Percentiles rank a stretch among this genome's conserved stretches.
These are phyloP conservation scores for Alosa alosa DNA, from an alignment of 2,113 vertebrate genomes.

Conservation along the genomic window DNA sequence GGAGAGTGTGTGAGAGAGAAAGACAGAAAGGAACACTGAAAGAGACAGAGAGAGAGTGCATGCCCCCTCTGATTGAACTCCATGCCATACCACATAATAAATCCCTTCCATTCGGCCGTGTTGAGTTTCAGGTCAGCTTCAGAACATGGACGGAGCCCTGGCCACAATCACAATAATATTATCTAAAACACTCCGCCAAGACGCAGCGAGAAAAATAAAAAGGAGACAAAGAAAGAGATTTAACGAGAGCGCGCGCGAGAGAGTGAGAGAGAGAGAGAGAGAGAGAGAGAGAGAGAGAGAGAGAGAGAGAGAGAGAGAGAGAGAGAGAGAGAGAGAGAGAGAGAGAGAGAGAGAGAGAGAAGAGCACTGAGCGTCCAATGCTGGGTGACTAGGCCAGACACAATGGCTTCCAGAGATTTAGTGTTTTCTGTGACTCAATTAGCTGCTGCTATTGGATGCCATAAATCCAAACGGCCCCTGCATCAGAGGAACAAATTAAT, in stretches of 20 bases:
- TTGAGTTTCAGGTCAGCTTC: constrained; percentile 4
- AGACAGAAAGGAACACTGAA: not conserved
- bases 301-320: not conserved
- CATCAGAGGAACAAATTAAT: not conserved
- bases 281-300: not conserved
- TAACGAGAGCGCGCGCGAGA: not conserved
- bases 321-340: not conserved
- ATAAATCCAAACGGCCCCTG: constrained; percentile 5
- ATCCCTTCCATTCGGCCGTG: not conserved
- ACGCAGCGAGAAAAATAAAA: not conserved
- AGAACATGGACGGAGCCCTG: constrained; percentile 4
- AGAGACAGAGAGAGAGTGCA: not conserved
- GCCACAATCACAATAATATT: constrained; percentile 5
- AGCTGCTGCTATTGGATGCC: not conserved
- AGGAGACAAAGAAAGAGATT: not conserved
- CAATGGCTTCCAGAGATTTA: constrained; percentile 2
- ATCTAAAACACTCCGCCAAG: not conserved
- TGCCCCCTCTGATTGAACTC: not conserved
- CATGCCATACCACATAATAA: constrained; percentile 3
- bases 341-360: not conserved
- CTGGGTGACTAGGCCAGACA: not conserved
- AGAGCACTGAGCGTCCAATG: not conserved
- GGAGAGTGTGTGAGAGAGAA: not conserved
- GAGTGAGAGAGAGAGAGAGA: not conserved
- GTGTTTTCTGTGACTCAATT: constrained; percentile 2